phyloP scores from a whole-genome alignment of 2,888 invertebrate species.

The Drosophila barbarae region DNA sequence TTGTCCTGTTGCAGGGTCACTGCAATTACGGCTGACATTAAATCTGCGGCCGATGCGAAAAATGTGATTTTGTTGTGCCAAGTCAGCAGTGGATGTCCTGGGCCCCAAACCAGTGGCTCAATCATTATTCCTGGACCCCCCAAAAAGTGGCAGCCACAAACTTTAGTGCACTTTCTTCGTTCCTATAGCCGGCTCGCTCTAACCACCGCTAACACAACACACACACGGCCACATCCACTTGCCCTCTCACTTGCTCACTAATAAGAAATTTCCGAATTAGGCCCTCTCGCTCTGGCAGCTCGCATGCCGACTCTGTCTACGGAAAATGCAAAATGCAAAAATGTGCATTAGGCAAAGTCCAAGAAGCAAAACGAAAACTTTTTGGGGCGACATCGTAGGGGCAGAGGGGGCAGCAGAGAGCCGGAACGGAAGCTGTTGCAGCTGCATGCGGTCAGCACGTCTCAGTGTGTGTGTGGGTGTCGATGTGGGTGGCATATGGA shows the following conservation, averaged over 20 bases:
- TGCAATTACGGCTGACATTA: conserved; percentile 40
- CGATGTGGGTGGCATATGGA: conserved; percentile 27
- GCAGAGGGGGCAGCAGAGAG: not conserved
- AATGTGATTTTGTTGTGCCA: conserved; percentile 40
- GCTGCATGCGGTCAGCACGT: conserved; percentile 37
- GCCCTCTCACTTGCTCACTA: conserved; percentile 56
- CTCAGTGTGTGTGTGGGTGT: conserved; percentile 15
- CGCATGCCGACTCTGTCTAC: conserved; percentile 64
- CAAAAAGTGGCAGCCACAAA: conserved; percentile 49
- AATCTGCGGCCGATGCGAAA: conserved; percentile 19
- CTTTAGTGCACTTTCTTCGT: conserved; percentile 68
- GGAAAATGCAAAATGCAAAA: conserved; percentile 71
- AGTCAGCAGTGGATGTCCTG: conserved; percentile 39
- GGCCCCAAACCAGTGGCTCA: conserved; percentile 25
- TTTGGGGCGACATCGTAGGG: conserved; percentile 36
- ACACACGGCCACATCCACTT: conserved; percentile 11
- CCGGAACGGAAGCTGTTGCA: conserved; percentile 45
- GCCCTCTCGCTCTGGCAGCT: conserved; percentile 58
- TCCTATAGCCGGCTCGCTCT: conserved; percentile 38
- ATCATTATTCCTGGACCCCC: conserved; percentile 48
- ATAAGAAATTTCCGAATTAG: conserved; percentile 67
- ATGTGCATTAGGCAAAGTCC: conserved; percentile 74
- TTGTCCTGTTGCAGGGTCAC: not conserved
- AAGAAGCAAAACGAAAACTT: conserved; percentile 60
- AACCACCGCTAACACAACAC: not conserved